Percentiles rank a stretch among this genome's conserved stretches.
phyloP scores from a whole-genome alignment of 2,888 invertebrate species.

The Synanthedon andrenaeformis region DNA sequence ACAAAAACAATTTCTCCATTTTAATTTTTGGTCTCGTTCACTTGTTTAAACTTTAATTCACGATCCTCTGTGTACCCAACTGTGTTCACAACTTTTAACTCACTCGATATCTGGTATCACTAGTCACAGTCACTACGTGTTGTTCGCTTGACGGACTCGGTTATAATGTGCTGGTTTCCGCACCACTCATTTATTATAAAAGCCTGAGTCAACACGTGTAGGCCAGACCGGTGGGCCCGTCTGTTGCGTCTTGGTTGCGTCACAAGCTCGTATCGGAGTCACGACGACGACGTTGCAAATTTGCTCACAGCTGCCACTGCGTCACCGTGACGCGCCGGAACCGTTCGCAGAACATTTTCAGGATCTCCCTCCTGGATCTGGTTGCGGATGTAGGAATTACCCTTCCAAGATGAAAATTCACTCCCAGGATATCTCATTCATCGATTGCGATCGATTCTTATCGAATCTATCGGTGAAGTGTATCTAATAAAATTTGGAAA shows the following conservation, averaged over 20 bases:
- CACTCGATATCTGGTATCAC: constrained; percentile 10
- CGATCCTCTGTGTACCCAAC: not conserved
- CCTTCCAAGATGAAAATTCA: too few relatives aligned
- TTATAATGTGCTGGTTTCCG: constrained; percentile 36
- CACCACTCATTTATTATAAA: constrained; percentile 45
- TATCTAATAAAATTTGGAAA: too few relatives aligned
- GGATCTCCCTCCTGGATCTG: constrained; percentile 6
- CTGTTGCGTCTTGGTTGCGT: constrained; percentile 28
- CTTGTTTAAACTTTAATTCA: constrained; percentile 6
- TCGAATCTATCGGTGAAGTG: too few relatives aligned
- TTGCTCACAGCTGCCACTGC: constrained; percentile 25
- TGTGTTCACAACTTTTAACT: constrained; percentile 18
- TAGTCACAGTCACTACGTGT: constrained; percentile 29
- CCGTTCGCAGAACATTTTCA: constrained; percentile 13
- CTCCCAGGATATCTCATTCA: too few relatives aligned
- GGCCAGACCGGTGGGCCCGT: constrained; percentile 21
- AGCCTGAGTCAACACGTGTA: constrained; percentile 36
- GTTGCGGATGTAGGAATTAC: not conserved
- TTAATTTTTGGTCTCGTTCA: constrained; percentile 2
- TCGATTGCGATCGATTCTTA: too few relatives aligned
- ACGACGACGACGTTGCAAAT: constrained; percentile 17
- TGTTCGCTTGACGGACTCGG: constrained; percentile 36
- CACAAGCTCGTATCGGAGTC: constrained; percentile 10
- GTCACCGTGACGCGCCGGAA: constrained; percentile 21
- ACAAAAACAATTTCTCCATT: constrained; percentile 46